Conservation (phyloP, 2,888 invertebrate species). For the Notodonta ziczac region DNA sequence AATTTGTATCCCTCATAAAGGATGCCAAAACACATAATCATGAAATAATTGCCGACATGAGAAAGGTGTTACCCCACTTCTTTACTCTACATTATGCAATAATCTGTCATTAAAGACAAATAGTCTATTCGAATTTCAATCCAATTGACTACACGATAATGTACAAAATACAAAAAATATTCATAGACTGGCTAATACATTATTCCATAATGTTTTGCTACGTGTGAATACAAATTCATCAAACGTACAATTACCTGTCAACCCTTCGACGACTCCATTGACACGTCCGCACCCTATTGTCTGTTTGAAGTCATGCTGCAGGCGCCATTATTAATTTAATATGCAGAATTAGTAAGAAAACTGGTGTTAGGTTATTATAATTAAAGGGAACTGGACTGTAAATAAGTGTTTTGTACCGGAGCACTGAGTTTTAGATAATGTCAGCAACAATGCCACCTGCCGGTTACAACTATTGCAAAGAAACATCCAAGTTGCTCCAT, state of each 20-base stretch:
- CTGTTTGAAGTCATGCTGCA: conserved; percentile 13
- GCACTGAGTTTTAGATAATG: too few relatives aligned
- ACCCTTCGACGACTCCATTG: conserved; percentile 37
- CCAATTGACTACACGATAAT: background rate
- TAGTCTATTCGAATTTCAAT: background rate
- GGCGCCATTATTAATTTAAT: conserved; percentile 13
- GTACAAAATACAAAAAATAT: background rate
- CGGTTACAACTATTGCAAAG: too few relatives aligned
- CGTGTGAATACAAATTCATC: conserved; percentile 31
- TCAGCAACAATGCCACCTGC: too few relatives aligned
- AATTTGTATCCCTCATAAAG: too few relatives aligned
- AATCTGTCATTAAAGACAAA: background rate
- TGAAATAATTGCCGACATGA: conserved; percentile 45
- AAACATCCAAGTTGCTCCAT: too few relatives aligned
- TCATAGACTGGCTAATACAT: background rate
- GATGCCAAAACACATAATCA: background rate
- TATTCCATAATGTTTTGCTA: background rate
- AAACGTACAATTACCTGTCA: conserved; percentile 50
- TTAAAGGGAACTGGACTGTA: conserved; percentile 10
- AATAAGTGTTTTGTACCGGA: too few relatives aligned
- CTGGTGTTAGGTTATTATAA: background rate
- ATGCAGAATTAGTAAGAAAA: background rate
- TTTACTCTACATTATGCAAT: background rate
- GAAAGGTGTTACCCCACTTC: conserved; percentile 46
- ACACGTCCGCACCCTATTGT: conserved; percentile 36